Evolutionary conservation across 2,797 vertebrate genomes (phyloP).

Genomic region (Synaphobranchus kaupii): DNA sequence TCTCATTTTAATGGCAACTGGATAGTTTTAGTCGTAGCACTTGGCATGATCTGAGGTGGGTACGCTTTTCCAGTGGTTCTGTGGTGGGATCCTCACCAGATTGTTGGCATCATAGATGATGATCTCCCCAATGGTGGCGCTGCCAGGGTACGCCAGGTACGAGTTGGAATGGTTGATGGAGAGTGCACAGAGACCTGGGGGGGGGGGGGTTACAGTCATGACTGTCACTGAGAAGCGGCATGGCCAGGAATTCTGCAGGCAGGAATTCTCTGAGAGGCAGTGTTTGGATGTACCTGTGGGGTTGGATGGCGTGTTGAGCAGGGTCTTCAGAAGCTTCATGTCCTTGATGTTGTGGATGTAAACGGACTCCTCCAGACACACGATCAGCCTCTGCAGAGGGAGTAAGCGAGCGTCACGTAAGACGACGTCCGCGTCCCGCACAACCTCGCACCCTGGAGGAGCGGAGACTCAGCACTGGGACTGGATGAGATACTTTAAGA

Average conservation of each 20-base stretch:
- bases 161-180: slow-evolving; percentile 93
- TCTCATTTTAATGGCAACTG: neutral
- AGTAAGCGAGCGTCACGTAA: neutral
- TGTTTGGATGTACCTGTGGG: slow-evolving; percentile 73
- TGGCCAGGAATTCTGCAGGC: neutral
- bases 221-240: neutral
- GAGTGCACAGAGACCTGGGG: slow-evolving; percentile 87
- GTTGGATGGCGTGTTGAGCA: slow-evolving; percentile 86
- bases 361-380: slow-evolving; percentile 91
- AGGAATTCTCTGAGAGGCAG: neutral
- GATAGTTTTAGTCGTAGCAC: neutral
- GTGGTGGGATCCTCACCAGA: slow-evolving; percentile 76
- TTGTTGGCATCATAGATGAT: slow-evolving; percentile 87
- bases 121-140: slow-evolving; percentile 84
- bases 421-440: neutral
- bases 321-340: slow-evolving; percentile 92
- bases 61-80: neutral
- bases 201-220: neutral
- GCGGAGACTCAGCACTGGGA: neutral
- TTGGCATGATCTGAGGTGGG: neutral
- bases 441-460: too few species aligned
- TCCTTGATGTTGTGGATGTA: slow-evolving; percentile 97
- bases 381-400: slow-evolving; percentile 82
- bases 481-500: neutral
- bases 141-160: slow-evolving; percentile 91